These are phyloP conservation scores for Sipunculus nudus DNA, from an alignment of 2,888 invertebrate species.

Conservation along the genomic window DNA sequence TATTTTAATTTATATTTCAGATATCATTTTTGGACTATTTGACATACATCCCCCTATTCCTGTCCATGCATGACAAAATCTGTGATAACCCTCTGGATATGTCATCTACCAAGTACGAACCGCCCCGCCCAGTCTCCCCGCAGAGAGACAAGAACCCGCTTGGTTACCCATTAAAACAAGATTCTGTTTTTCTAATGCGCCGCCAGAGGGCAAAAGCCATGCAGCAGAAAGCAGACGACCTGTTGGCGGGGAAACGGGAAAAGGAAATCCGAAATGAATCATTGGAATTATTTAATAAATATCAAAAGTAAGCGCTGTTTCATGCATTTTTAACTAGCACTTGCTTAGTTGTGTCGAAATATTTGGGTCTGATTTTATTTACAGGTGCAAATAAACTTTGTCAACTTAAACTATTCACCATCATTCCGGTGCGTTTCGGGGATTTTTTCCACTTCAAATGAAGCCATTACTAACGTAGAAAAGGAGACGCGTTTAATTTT, in stretches of 20 bases:
- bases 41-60: constrained; percentile 64
- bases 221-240: constrained; percentile 49
- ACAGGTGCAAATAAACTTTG: too few species aligned
- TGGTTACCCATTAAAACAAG: constrained; percentile 53
- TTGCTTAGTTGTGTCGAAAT: too few species aligned
- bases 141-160: constrained; percentile 64
- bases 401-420: too few species aligned
- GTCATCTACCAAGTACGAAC: constrained; percentile 55
- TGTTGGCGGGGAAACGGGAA: constrained; percentile 49
- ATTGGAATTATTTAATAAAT: constrained; percentile 48
- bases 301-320: constrained; percentile 37
- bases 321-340: too few species aligned
- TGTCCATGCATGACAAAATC: constrained; percentile 66
- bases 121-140: constrained; percentile 27
- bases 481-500: too few species aligned
- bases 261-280: constrained; percentile 45
- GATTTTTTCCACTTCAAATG: too few species aligned
- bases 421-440: too few species aligned
- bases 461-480: too few species aligned
- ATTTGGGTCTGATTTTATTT: too few species aligned
- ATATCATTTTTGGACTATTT: constrained; percentile 65
- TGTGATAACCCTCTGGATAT: constrained; percentile 63
- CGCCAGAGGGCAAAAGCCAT: constrained; percentile 16
- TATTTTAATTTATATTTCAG: constrained; percentile 48
- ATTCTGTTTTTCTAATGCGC: constrained; percentile 44